A percentile compares a stretch with the other conserved stretches of the same genome.
phyloP scores from a whole-genome alignment of 2,797 vertebrate genomes.

The Ceryle rudis region DNA sequence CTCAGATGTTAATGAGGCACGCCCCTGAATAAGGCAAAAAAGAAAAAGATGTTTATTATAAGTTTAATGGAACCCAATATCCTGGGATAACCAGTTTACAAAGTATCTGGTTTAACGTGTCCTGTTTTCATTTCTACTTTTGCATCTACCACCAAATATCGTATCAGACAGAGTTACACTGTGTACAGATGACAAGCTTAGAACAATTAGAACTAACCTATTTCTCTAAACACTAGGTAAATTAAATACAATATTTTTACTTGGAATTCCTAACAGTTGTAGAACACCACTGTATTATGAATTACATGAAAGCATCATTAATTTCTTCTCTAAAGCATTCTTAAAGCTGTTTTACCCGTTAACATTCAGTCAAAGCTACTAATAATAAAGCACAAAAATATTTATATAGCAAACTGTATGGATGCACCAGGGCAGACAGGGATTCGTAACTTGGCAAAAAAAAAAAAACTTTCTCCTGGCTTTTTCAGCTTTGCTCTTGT shows the following conservation, averaged over 20 bases:
- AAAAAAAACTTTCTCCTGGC: not conserved
- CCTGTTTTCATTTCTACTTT: not conserved
- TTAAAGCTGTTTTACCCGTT: not conserved
- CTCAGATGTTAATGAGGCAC: conserved; percentile 90
- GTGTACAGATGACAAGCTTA: not conserved
- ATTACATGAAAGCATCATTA: not conserved
- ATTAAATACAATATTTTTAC: not conserved
- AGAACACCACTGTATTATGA: not conserved
- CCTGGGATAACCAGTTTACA: not conserved
- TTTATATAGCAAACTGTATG: not conserved
- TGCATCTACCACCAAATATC: not conserved
- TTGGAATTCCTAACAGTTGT: not conserved
- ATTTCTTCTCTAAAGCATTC: not conserved
- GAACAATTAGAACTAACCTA: not conserved
- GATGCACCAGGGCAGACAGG: accelerated
- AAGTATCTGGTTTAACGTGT: not conserved
- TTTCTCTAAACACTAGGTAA: not conserved
- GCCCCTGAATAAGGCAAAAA: conserved; percentile 79
- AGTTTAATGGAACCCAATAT: not conserved
- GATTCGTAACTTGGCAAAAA: not conserved
- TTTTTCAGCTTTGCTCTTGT: not conserved
- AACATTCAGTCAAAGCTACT: not conserved
- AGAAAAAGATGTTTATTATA: not conserved
- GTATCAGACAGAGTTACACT: not conserved
- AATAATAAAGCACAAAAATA: not conserved